phyloP scores from a whole-genome alignment of 2,888 invertebrate genomes.

The Dexiosoma caninum region DNA sequence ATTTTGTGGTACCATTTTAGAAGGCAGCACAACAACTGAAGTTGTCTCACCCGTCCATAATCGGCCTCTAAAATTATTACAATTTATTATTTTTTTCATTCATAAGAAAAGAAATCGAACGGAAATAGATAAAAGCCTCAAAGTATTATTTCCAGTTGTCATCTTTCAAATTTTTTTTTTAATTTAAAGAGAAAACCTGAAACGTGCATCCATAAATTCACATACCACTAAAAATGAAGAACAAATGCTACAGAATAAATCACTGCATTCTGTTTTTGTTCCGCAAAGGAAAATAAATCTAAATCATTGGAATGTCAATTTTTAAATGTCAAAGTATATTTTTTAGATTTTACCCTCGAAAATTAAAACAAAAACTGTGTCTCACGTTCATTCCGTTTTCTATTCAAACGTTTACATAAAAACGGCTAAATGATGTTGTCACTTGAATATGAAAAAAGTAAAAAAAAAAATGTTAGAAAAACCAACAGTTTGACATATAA shows the following conservation, averaged over 20 bases:
- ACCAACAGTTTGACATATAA: slow-evolving; percentile 3
- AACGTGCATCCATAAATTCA: neutral
- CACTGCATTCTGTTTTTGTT: neutral
- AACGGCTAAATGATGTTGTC: neutral
- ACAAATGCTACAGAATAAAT: neutral
- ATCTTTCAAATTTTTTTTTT: neutral
- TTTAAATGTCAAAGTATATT: slow-evolving; percentile 20
- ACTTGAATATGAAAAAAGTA: neutral
- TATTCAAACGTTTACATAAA: neutral
- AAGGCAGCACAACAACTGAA: too few relatives aligned
- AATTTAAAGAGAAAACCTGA: neutral
- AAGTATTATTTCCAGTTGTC: neutral
- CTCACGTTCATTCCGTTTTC: neutral
- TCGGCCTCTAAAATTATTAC: too few relatives aligned
- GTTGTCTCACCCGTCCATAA: too few relatives aligned
- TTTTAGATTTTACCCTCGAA: neutral
- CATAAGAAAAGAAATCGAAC: too few relatives aligned
- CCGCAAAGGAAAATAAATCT: neutral
- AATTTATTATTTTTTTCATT: neutral
- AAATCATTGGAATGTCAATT: slow-evolving; percentile 35
- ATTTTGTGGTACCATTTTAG: too few relatives aligned
- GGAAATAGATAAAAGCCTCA: neutral
- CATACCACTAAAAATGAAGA: neutral
- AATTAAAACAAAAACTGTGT: neutral
- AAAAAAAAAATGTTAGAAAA: neutral